Evolutionary conservation across 2,888 invertebrate species (phyloP), one percentile per base, ranked within the genome.

Genomic region (Apotomis betuletana): DNA sequence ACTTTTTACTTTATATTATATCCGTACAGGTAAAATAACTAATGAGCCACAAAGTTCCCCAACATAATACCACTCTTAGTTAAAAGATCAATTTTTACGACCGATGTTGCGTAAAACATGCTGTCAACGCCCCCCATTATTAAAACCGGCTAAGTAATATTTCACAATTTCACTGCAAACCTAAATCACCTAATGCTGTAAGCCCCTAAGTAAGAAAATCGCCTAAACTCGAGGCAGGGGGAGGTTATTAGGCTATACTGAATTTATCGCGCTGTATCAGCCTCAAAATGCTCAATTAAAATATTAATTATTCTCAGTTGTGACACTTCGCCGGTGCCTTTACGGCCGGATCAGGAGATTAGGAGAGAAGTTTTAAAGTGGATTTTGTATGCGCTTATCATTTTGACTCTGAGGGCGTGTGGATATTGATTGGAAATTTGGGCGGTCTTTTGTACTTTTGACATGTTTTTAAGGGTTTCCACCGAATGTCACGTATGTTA

Each of bases 221-320:
- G 74, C 74, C 74, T 74, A 73, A 76, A 74, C 75, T 74, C 79
- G 81, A 49, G 79, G 81, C 79, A 77, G 84, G 78, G 81, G 80
- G 81, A 84, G 86, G 87, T 87, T 89, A 90, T 90, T 90, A 89
- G 87, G 87, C 86, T 83, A 78, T 86, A 80, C 84, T 80, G 87
- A 90, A 90, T 90, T 90, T 91, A 91, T 90, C 88, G 90, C 84
- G 90, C 90, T 87, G 89, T 90, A 91, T 91, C 90, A 90, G 88
- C 88, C 90, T 87, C 87, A 86, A 90, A 91, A 91, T 90, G 90
- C 90, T 91, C 91, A 92, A 92, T 93, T 92, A 92, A 93, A 92
- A 92, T 92, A 91, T 91, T 93, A 93, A 93, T 92, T 93, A 91
- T 91, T 87, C 85, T 87, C 87, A 89, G 89, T 88, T 89, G 88